These are phyloP conservation scores for Moxostoma hubbsi DNA, from an alignment of 2,797 vertebrate genomes.

Conservation along the genomic window DNA sequence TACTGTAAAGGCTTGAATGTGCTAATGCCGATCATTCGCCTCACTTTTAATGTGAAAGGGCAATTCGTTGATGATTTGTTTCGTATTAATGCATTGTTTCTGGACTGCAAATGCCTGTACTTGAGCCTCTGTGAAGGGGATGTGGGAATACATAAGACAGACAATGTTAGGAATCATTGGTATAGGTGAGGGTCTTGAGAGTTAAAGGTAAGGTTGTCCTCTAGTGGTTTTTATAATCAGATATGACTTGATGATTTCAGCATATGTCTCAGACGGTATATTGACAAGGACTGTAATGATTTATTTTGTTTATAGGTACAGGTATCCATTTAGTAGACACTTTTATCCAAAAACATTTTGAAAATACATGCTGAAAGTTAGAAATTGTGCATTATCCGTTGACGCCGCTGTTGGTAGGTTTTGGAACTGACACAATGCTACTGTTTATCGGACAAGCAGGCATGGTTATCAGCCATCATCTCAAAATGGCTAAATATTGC, in stretches of 20 bases:
- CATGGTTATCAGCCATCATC: background rate
- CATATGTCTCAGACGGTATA: background rate
- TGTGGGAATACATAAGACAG: background rate
- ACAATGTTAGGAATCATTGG: background rate
- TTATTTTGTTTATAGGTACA: background rate
- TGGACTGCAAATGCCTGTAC: too few relatives aligned
- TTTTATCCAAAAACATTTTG: background rate
- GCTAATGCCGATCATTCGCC: too few relatives aligned
- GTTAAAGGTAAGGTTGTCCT: slow-evolving; percentile 65
- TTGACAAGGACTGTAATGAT: background rate
- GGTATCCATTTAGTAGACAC: too few relatives aligned
- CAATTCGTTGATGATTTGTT: too few relatives aligned
- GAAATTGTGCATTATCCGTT: background rate
- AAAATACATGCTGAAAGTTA: too few relatives aligned
- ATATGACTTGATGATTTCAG: background rate
- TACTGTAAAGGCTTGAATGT: too few relatives aligned
- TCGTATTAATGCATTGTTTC: too few relatives aligned
- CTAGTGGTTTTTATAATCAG: slow-evolving; percentile 65
- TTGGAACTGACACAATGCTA: background rate
- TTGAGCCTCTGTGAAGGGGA: background rate
- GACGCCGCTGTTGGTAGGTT: background rate
- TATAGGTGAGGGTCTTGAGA: slow-evolving; percentile 17
- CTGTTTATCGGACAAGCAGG: background rate
- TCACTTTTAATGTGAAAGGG: too few relatives aligned
- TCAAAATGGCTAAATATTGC: background rate